Base-by-base conservation (phyloP, 2,888 invertebrate genomes). In the Gastracanthus pulcherrimus region DNA sequence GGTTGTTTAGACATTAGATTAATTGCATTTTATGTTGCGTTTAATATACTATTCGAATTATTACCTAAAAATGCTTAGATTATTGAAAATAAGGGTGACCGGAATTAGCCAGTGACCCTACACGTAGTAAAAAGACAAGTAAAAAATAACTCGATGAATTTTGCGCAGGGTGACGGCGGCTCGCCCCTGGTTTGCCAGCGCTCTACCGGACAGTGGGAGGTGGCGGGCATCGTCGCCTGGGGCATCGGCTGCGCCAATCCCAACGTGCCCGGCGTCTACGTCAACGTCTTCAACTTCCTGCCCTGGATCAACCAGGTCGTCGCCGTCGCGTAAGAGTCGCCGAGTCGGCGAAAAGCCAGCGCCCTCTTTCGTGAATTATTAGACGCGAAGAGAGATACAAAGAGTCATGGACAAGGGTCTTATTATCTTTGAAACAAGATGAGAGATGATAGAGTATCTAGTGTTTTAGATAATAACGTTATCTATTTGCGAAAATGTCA, bases 261-360 rank as follows among this genome's bases (percentile, higher is more conserved):
- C 0, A 94, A 94, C 80, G 94, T 96, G 6, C 95, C 96, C 0
- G 97, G 95, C 0, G 96, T 96, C 26, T 97, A 97, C 88, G 95
- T 96, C 31, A 96, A 96, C 87, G 93, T 97, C 1, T 94, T 94
- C 6, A 94, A 93, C 31, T 94, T 94, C 84, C 88, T 94, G 66
- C 91, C 94, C 3, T 97, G 90, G 89, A 89, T 90, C 38, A 85
- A 70, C 31, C 82, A 87, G 51, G 84, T 87, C 78, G 81, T 87
- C 19, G 78, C 55, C 1, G 70, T 79, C 0, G 26, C 23, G 26
- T 84, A 51, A 80, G 2, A 26, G n/a, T 11, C 13, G 26, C 55
- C 26, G 6, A 7, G 11, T 55, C n/a, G 23, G n/a, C 7, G 9
- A 51, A 55, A 55, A 19, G n/a, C n/a, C n/a, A n/a, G n/a, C n/a